These are phyloP conservation scores for Ardeotis arabs DNA, from an alignment of 2,113 vertebrate genomes.

Conservation along the genomic window DNA sequence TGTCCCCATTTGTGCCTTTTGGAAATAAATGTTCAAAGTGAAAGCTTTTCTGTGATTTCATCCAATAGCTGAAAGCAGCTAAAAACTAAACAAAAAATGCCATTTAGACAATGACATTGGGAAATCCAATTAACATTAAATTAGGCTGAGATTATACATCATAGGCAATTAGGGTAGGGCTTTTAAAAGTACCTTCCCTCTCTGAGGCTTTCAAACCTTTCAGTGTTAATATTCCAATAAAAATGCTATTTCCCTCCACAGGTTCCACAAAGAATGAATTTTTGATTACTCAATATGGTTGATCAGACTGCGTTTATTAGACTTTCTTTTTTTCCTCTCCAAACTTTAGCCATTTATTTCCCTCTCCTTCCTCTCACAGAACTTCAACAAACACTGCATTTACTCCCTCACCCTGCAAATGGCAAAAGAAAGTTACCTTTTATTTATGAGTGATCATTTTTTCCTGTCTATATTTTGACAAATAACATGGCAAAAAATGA, in stretches of 20 bases:
- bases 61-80: neutral
- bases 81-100: neutral
- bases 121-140: constrained; percentile 15
- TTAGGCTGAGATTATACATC: constrained; percentile 4
- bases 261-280: neutral
- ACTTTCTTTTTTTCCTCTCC: neutral
- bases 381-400: constrained; percentile 37
- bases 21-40: neutral
- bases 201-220: constrained; percentile 4
- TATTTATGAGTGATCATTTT: constrained; percentile 73
- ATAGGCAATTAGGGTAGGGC: neutral
- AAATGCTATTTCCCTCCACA: neutral
- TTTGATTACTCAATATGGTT: constrained; percentile 13
- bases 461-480: constrained; percentile 74
- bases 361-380: neutral
- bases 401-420: constrained; percentile 6
- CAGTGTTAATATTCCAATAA: neutral
- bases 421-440: constrained; percentile 67
- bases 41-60: neutral
- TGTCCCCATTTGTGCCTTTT: neutral
- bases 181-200: neutral
- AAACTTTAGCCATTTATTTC: constrained; percentile 1
- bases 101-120: neutral
- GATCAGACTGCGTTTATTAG: neutral
- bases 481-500: constrained; percentile 72